Evolutionary conservation across 2,888 invertebrate genomes (phyloP), one percentile per base, ranked within the genome.

Genomic region (Megalurothrips usitatus): DNA sequence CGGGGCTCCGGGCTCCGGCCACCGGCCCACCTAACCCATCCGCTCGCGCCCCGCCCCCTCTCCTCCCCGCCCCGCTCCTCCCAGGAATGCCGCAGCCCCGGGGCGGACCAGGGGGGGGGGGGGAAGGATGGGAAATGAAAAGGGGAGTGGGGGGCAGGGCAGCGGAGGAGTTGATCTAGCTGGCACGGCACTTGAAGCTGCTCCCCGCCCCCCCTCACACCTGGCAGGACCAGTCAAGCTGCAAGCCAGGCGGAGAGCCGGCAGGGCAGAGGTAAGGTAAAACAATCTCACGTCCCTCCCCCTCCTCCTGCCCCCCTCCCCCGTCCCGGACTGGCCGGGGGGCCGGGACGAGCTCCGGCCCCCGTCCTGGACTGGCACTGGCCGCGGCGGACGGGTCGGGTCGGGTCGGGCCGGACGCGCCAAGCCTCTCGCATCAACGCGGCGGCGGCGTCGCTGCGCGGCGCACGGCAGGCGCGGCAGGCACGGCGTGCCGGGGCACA

Each of bases 221-320:
- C 58, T 58, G 11, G 58, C 58, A 58, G 58, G 58, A 58, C 58
- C 58, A 58, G 58, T 58, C 58, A n/a, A 17, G 58, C 58, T n/a
- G 58, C 34, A 43, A 0, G 58, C 58, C 58, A 14, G 58, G 58
- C 58, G 14, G 4, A 52, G 52, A 2, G 52, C 68, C 23, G 23
- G 68, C 68, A 2, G 68, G 19, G 1, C 63, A 23, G 68, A 68
- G 68, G 68, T 23, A 68, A 68, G 68, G 68, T 68, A 68, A 68
- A 68, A 68, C 68, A 68, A 68, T 68, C 68, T 68, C 68, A 68
- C 68, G 68, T 68, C 23, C 68, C 23, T 68, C 23, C 68, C 23
- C 23, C 23, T 68, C 68, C 68, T 68, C 68, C 68, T 8, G n/a
- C 68, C 11, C n/a, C 68, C 23, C 68, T 19, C n/a, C n/a, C 68